A percentile compares a stretch with the other conserved stretches of the same genome.
These are phyloP conservation scores for Equus przewalskii DNA, from an alignment of 2,113 vertebrate species.

Conservation along the genomic window DNA sequence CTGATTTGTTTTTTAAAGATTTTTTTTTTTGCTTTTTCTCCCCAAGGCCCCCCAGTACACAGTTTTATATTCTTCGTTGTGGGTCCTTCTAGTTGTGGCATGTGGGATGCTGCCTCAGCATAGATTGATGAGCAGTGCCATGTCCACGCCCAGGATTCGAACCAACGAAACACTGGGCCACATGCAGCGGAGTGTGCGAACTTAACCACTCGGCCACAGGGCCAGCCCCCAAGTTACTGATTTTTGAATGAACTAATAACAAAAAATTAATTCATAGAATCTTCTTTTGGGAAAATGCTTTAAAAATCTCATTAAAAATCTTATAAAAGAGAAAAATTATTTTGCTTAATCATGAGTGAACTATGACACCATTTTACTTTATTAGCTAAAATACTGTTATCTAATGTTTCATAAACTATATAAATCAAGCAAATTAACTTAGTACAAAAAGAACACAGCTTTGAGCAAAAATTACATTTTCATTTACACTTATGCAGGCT, in stretches of 20 bases:
- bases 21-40: no score
- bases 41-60: no score
- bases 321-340: background rate
- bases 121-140: no score
- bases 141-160: no score
- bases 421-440: background rate
- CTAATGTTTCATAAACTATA: background rate
- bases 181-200: no score
- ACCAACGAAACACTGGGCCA: no score
- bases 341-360: background rate
- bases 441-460: background rate
- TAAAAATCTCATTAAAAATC: background rate
- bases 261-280: background rate
- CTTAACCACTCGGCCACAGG: no score
- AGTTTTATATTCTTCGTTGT: no score
- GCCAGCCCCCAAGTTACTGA: background rate
- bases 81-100: no score
- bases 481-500: background rate
- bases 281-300: background rate
- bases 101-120: no score
- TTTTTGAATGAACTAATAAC: background rate
- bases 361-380: background rate
- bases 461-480: conserved; percentile 1
- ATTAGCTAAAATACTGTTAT: conserved; percentile 34
- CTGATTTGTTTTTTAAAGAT: background rate